Base-by-base conservation (phyloP, 2,113 vertebrate species). In the Aegotheles bennettii region DNA sequence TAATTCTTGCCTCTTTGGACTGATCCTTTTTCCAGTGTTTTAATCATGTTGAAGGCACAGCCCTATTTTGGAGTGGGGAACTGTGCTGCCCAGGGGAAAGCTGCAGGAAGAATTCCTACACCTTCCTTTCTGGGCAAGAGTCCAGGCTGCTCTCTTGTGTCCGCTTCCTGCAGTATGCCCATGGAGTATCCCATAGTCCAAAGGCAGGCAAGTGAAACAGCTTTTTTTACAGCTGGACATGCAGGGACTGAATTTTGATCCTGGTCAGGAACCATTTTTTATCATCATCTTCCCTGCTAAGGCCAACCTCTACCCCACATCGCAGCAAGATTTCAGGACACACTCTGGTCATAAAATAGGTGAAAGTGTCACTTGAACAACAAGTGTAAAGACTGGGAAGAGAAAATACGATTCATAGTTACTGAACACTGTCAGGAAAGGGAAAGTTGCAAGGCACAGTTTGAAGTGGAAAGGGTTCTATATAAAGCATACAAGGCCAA, bases 1-100 rank as follows among this genome's bases (percentile, higher is more conserved):
- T 94, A 93, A 96, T 97, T 90, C 94, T 95, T 93, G 57, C 97
- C 97, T 97, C 92, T 40, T 26, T 9, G 85, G 93, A 94, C 85
- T 97, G 92, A 68, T 91, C 17, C 68, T 63, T 93, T 95, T 89
- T 96, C 60, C 69, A 93, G 61, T 57, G n/a, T 93, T 92, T 92
- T 93, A 90, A 92, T 94, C 40, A 68, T 50, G 68, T 64, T 84
- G 48, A 92, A 93, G 80, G 69, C 79, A 86, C 64, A 81, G 56
- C 73, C 53, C 70, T 89, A 47, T 89, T 95, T 87, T 94, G 87
- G 73, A 93, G 13, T 95, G 60, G 33, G 83, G 60, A 92, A 59
- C n/a, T 2, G 2, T 70, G 47, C n/a, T 71, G n/a, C 80, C 40
- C 80, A 81, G 45, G 68, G 80, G 42, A 88, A 96, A 94, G 83